phyloP scores from a whole-genome alignment of 2,888 invertebrate species.

The Aleiodes alternator region DNA sequence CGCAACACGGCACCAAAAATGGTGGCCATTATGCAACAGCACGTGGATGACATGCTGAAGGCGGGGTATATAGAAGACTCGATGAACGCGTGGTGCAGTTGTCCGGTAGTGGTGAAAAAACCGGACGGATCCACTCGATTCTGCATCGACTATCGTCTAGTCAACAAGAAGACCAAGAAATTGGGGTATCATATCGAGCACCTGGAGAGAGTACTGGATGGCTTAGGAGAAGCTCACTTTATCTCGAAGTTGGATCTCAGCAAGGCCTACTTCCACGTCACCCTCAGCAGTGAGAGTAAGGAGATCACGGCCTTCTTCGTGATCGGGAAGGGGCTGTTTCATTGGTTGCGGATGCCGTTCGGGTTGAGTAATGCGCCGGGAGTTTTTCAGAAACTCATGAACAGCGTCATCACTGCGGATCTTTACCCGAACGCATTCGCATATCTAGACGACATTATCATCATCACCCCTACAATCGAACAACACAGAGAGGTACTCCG shows the following conservation, averaged over 20 bases:
- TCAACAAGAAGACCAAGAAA: neutral
- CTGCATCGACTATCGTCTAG: neutral
- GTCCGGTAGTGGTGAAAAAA: neutral
- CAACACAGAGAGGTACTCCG: constrained; percentile 23
- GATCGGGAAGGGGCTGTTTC: neutral
- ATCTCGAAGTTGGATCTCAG: neutral
- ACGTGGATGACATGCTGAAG: neutral
- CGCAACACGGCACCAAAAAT: neutral
- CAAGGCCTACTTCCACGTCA: constrained; percentile 3
- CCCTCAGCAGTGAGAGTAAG: neutral
- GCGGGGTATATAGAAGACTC: neutral
- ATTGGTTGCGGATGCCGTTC: constrained; percentile 39
- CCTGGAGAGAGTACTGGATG: neutral
- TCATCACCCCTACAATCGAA: constrained; percentile 23
- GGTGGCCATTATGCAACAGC: neutral
- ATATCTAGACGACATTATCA: constrained; percentile 23
- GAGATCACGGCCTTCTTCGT: constrained; percentile 4
- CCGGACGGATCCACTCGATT: neutral
- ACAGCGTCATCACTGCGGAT: constrained; percentile 19
- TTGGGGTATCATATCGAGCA: constrained; percentile 8
- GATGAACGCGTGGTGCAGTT: constrained; percentile 1
- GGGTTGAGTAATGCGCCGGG: constrained; percentile 27
- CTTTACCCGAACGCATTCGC: neutral
- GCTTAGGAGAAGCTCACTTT: constrained; percentile 1
- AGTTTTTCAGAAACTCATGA: constrained; percentile 24